Conservation (phyloP, 2,888 invertebrate species). For the Helleia helle region DNA sequence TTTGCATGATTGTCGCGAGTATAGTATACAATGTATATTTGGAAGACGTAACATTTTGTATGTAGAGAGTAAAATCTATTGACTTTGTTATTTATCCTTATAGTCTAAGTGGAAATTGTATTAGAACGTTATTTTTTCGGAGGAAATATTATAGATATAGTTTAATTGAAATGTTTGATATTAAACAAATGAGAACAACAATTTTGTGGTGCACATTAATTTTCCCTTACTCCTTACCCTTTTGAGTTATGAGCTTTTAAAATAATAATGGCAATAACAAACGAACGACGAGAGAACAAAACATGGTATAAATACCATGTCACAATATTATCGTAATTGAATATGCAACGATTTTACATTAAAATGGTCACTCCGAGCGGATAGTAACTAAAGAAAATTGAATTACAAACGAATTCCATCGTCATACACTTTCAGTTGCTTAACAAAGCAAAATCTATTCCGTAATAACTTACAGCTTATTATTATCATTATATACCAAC, state of each 20-base stretch:
- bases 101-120: slow-evolving; percentile 43
- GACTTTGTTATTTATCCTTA: slow-evolving; percentile 48
- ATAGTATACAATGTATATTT: slow-evolving; percentile 25
- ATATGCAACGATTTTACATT: too few species aligned
- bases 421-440: too few species aligned
- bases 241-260: slow-evolving; percentile 35
- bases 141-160: slow-evolving; percentile 34
- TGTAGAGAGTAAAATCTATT: slow-evolving; percentile 22
- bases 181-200: slow-evolving; percentile 39
- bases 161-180: slow-evolving; percentile 35
- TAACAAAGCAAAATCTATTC: too few species aligned
- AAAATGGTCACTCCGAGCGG: too few species aligned
- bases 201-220: slow-evolving; percentile 58
- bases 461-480: too few species aligned
- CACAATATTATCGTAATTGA: too few species aligned
- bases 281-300: too few species aligned
- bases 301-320: too few species aligned
- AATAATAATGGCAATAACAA: slow-evolving; percentile 10
- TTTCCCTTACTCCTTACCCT: slow-evolving; percentile 32
- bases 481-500: too few species aligned
- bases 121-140: slow-evolving; percentile 46
- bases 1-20: slow-evolving; percentile 23
- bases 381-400: too few species aligned
- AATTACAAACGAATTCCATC: too few species aligned
- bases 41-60: slow-evolving; percentile 37